A percentile compares a stretch with the other conserved stretches of the same genome.
Conservation (phyloP, 2,113 vertebrate species). For the Psittacula cyanocephala region DNA sequence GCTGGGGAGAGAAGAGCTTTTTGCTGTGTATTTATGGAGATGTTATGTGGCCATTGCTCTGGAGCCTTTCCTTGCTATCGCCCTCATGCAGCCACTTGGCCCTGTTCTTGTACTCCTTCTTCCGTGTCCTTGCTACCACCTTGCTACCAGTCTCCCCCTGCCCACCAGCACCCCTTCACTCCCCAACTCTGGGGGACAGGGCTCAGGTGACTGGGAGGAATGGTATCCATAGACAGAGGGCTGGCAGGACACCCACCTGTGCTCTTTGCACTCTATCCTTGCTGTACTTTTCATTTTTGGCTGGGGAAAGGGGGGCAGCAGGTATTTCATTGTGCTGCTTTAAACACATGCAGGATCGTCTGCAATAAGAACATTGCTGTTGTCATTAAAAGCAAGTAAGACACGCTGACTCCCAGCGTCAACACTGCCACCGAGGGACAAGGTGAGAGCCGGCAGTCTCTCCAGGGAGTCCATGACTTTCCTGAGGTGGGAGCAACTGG, state of each 20-base stretch:
- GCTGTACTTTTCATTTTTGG: neutral
- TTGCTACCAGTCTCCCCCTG: neutral
- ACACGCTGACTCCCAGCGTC: neutral
- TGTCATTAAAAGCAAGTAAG: neutral
- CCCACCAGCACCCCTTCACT: neutral
- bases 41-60: neutral
- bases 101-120: neutral
- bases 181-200: neutral
- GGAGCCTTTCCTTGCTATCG: neutral
- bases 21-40: neutral
- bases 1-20: neutral
- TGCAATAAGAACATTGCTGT: slow-evolving; percentile 10
- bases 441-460: neutral
- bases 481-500: neutral
- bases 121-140: neutral
- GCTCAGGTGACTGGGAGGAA: neutral
- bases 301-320: neutral
- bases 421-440: neutral
- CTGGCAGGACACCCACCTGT: neutral
- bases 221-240: fast-evolving
- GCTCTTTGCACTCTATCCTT: neutral
- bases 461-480: neutral
- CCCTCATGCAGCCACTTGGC: neutral
- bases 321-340: neutral
- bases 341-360: neutral